Evolutionary conservation across 2,797 vertebrate species (phyloP).

Genomic region (Hydrolagus colliei): DNA sequence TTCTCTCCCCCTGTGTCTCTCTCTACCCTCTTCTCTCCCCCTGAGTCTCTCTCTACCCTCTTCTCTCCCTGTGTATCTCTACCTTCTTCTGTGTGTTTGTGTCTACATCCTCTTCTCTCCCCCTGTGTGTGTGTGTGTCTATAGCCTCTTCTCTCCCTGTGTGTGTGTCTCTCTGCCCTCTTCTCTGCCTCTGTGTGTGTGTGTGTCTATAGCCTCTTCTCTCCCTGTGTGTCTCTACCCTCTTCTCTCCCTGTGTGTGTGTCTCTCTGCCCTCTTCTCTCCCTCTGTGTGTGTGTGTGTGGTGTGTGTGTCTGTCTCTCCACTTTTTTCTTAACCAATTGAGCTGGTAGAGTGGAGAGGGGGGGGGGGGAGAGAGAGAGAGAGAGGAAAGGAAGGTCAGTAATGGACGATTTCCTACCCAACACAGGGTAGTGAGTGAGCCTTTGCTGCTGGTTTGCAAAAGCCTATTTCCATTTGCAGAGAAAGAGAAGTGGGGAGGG

Average conservation of each 20-base stretch:
- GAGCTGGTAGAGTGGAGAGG: too few species aligned
- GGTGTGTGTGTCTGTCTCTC: not conserved
- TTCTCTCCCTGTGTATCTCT: not conserved
- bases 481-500: too few species aligned
- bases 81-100: not conserved
- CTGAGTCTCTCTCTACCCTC: not conserved
- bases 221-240: not conserved
- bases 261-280: slow-evolving; percentile 10
- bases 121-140: not conserved
- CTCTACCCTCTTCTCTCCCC: too few species aligned
- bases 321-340: slow-evolving; percentile 4
- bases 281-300: not conserved
- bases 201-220: not conserved
- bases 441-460: not conserved
- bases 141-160: too few species aligned
- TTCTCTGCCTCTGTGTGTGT: not conserved
- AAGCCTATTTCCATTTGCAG: too few species aligned
- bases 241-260: not conserved
- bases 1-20: too few species aligned
- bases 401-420: slow-evolving; percentile 18
- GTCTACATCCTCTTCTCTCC: slow-evolving; percentile 4
- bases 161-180: not conserved
- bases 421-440: slow-evolving; percentile 20
- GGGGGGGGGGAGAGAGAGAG: too few species aligned
- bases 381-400: slow-evolving; percentile 15